Evolutionary conservation across 2,888 invertebrate species (phyloP).

Genomic region (Linnaemya vulpina): DNA sequence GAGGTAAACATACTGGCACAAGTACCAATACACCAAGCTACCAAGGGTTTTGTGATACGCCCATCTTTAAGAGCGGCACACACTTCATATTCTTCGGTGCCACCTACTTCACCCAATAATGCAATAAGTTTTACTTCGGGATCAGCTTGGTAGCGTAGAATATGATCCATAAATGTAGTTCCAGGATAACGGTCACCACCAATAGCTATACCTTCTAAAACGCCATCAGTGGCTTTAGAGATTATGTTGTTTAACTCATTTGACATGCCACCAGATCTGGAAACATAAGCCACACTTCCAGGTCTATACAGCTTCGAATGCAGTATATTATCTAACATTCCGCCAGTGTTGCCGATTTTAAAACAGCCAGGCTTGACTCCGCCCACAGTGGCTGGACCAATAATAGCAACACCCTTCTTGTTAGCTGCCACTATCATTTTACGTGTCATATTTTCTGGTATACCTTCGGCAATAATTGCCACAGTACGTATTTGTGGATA

Average conservation of each 20-base stretch:
- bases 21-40: conserved; percentile 99
- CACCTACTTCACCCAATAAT: conserved; percentile 98
- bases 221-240: conserved; percentile 97
- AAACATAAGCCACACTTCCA: conserved; percentile 99
- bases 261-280: conserved; percentile 99
- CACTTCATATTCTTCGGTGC: conserved; percentile 98
- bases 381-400: conserved; percentile 97
- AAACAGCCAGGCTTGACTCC: conserved; percentile 99
- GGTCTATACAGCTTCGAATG: conserved; percentile 98
- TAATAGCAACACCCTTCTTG: conserved; percentile 92
- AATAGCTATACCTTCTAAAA: conserved; percentile 98
- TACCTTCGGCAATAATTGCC: conserved; percentile 99
- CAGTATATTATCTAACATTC: conserved; percentile 99
- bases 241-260: conserved; percentile 99
- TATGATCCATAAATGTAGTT: conserved; percentile 98
- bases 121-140: conserved; percentile 96
- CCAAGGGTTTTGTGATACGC: conserved; percentile 94
- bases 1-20: conserved; percentile 93
- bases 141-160: conserved; percentile 92
- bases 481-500: conserved; percentile 97
- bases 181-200: conserved; percentile 99
- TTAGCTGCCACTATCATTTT: conserved; percentile 94
- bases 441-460: conserved; percentile 99
- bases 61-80: conserved; percentile 92
- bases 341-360: conserved; percentile 99